These are phyloP conservation scores for Rostratula benghalensis DNA, from an alignment of 2,113 vertebrate genomes.

Conservation along the genomic window DNA sequence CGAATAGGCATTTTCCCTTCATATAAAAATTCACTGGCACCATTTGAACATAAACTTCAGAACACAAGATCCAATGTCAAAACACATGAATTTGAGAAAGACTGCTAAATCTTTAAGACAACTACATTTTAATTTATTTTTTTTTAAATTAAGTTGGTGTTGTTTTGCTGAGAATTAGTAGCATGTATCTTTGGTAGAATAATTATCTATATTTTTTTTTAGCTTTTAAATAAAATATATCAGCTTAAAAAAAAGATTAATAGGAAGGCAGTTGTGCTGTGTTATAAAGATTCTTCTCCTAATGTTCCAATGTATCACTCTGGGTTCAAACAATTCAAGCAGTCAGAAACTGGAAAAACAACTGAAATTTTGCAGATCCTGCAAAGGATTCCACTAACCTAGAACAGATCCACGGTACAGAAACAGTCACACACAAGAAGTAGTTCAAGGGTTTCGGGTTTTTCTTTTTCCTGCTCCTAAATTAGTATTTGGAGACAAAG, in stretches of 20 bases:
- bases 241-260: constrained; percentile 57
- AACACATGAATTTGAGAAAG: constrained; percentile 69
- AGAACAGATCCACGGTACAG: background rate
- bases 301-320: constrained; percentile 56
- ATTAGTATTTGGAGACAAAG: background rate
- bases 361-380: constrained; percentile 19
- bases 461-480: background rate
- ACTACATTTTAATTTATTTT: constrained; percentile 28
- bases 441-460: background rate
- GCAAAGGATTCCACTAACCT: constrained; percentile 11
- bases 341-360: constrained; percentile 42
- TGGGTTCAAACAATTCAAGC: constrained; percentile 46
- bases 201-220: constrained; percentile 66
- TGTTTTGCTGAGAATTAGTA: constrained; percentile 78
- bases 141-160: constrained; percentile 28
- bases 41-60: constrained; percentile 67
- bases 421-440: background rate
- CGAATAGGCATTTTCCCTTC: constrained; percentile 73
- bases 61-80: constrained; percentile 55
- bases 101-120: constrained; percentile 71
- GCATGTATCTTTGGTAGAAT: constrained; percentile 89
- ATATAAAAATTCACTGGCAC: constrained; percentile 79
- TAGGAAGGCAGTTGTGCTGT: constrained; percentile 84
- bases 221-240: constrained; percentile 74
- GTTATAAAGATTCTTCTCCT: constrained; percentile 64